A percentile compares a stretch with the other conserved stretches of the same genome.
These are phyloP conservation scores for Trypoxylon attenuatum DNA, from an alignment of 2,888 invertebrate species.

Conservation along the genomic window DNA sequence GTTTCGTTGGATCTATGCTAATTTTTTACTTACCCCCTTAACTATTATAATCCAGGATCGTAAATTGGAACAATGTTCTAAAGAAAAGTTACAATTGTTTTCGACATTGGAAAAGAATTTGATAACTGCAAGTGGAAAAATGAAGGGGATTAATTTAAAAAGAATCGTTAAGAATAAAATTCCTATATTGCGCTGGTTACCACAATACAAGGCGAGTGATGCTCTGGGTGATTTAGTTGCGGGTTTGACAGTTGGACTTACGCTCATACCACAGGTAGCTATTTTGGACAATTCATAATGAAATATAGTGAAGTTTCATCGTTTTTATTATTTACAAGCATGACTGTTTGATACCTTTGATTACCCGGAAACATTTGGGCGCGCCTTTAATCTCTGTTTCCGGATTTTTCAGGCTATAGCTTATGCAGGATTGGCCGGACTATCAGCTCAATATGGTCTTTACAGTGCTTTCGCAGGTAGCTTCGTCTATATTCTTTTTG, in stretches of 20 bases:
- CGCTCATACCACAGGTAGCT: conserved; percentile 74
- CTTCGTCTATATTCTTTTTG: conserved; percentile 86
- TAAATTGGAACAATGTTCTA: background rate
- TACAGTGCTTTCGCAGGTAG: conserved; percentile 88
- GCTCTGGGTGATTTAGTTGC: conserved; percentile 77
- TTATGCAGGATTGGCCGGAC: conserved; percentile 65
- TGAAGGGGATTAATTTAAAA: conserved; percentile 49
- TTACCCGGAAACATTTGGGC: too few species aligned
- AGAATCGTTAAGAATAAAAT: conserved; percentile 53
- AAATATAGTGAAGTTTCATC: background rate
- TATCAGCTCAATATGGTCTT: conserved; percentile 83
- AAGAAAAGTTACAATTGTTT: too few species aligned
- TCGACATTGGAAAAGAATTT: too few species aligned
- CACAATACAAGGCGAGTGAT: conserved; percentile 72
- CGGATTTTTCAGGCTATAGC: conserved; percentile 64
- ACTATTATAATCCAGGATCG: background rate
- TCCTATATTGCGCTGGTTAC: conserved; percentile 74
- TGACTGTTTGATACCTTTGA: too few species aligned
- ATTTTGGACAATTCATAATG: background rate
- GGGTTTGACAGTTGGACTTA: conserved; percentile 76
- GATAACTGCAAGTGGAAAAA: conserved; percentile 17
- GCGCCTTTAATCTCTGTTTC: too few species aligned
- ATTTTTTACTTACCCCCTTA: background rate
- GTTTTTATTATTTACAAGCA: background rate
- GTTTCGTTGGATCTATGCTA: background rate